Evolutionary conservation across 2,888 invertebrate species (phyloP), one percentile per base, ranked within the genome.

Genomic region (Drosophila nr. fundita): DNA sequence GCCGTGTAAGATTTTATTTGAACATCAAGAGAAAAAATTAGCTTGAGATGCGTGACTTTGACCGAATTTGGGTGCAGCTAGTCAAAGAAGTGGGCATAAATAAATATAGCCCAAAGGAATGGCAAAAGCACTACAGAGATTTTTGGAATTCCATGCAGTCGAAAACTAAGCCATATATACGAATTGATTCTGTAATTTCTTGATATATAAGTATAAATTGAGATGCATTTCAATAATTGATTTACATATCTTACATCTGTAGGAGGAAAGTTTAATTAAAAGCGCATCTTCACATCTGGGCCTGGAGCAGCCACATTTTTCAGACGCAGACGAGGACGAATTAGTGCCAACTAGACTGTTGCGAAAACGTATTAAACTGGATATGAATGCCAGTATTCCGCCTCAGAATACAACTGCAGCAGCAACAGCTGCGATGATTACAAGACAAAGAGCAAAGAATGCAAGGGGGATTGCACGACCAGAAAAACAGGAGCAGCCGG

Each of bases 1-100:
- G 36, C 13, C 1, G 27, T 24, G 13, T 0, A 36, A 18, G 13
- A 53, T 18, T 2, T 18, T 4, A 32, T 1, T 21, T n/a, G 1
- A 32, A 36, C 15, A n/a, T 29, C 6, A 7, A 7, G 2, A 1
- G 18, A 54, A 54, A 1, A 18, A 38, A 11, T n/a, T n/a, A 10
- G 10, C 8, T 8, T 49, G 5, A 2, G 52, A 29, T 3, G 0
- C 68, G 76, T 10, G 76, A 79, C 5, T 55, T 78, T 27, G 0
- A 7, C 1, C 76, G 76, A 8, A 8, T 76, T 42, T 78, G 79
- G 79, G 1, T 63, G 11, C 73, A 68, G 27, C 42, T 78, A 11
- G 70, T 78, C 0, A 11, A 58, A 1, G 18, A 30, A 21, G 30
- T 42, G 13, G 79, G 71, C 0, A 45, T 5, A 2, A 38, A 58